Evolutionary conservation across 2,113 vertebrate species (phyloP).

Genomic region (Lethenteron reissneri): DNA sequence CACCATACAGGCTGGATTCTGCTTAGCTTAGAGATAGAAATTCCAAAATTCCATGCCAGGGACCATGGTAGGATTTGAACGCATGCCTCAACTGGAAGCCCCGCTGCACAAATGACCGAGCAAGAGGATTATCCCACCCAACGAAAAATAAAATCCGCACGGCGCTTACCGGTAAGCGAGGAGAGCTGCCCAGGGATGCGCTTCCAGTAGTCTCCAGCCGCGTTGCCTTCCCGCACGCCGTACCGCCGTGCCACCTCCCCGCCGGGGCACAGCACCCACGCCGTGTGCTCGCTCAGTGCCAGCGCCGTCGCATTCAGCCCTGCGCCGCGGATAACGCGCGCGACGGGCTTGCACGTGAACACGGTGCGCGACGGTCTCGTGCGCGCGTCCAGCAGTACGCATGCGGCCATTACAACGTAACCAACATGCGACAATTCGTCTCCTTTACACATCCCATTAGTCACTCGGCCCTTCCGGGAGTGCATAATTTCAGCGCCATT

Average conservation of each 20-base stretch:
- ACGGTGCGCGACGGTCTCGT: not conserved
- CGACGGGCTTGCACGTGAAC: not conserved
- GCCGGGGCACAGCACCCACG: slow-evolving; percentile 66
- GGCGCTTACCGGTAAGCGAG: slow-evolving; percentile 45
- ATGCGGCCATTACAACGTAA: not conserved
- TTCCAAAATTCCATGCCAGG: not conserved
- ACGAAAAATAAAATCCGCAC: not conserved
- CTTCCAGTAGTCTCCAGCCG: slow-evolving; percentile 93
- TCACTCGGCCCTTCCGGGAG: not conserved
- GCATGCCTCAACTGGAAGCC: not conserved
- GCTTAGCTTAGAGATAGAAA: slow-evolving; percentile 7
- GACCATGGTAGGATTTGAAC: not conserved
- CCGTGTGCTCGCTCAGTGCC: slow-evolving; percentile 46
- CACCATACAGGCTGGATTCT: not conserved
- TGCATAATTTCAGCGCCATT: too few species aligned
- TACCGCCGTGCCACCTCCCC: slow-evolving; percentile 73
- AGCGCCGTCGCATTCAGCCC: slow-evolving; percentile 62
- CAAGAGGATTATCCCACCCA: not conserved
- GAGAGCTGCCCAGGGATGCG: slow-evolving; percentile 50
- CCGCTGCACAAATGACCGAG: not conserved
- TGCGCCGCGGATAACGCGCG: slow-evolving; percentile 14
- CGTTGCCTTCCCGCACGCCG: slow-evolving; percentile 56
- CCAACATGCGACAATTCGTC: not conserved
- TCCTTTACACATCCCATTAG: not conserved
- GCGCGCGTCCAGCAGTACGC: not conserved